phyloP scores from a whole-genome alignment of 2,797 vertebrate species.

The Sciurus vulgaris region DNA sequence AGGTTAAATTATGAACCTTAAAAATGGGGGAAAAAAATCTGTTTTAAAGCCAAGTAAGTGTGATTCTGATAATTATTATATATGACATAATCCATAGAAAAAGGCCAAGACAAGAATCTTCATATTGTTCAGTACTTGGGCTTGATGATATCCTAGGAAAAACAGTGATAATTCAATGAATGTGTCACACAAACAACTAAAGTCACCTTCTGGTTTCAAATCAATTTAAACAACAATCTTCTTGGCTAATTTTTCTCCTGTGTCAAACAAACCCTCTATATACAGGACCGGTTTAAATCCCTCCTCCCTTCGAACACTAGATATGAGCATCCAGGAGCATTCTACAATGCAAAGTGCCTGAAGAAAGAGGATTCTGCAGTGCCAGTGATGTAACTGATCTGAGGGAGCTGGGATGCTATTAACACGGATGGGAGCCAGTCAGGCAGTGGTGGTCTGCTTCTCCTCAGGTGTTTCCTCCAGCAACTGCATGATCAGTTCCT shows the following conservation, averaged over 20 bases:
- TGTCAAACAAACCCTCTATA: constrained; percentile 81
- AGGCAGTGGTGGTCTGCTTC: constrained; percentile 95
- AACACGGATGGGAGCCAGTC: constrained; percentile 84
- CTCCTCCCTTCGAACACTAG: constrained; percentile 89
- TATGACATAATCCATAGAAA: constrained; percentile 78
- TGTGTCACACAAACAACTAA: constrained; percentile 80
- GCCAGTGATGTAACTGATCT: constrained; percentile 88
- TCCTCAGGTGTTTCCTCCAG: constrained; percentile 97
- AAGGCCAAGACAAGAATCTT: constrained; percentile 73
- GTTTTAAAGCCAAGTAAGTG: constrained; percentile 84
- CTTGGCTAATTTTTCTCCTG: constrained; percentile 85
- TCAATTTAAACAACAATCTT: constrained; percentile 86
- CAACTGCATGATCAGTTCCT: constrained; percentile 97
- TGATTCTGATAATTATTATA: constrained; percentile 80
- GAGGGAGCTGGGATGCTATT: constrained; percentile 85
- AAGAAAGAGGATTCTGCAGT: constrained; percentile 90
- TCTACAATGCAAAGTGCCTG: constrained; percentile 90
- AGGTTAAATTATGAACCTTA: constrained; percentile 60
- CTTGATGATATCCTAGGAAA: constrained; percentile 81
- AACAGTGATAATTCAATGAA: constrained; percentile 81
- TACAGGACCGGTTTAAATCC: constrained; percentile 83
- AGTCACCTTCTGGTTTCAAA: constrained; percentile 84
- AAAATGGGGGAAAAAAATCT: constrained; percentile 75
- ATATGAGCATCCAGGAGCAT: constrained; percentile 86
- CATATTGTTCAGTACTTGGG: constrained; percentile 70